These are phyloP conservation scores for Eristalinus sepulchralis DNA, from an alignment of 2,888 invertebrate genomes.

Conservation along the genomic window DNA sequence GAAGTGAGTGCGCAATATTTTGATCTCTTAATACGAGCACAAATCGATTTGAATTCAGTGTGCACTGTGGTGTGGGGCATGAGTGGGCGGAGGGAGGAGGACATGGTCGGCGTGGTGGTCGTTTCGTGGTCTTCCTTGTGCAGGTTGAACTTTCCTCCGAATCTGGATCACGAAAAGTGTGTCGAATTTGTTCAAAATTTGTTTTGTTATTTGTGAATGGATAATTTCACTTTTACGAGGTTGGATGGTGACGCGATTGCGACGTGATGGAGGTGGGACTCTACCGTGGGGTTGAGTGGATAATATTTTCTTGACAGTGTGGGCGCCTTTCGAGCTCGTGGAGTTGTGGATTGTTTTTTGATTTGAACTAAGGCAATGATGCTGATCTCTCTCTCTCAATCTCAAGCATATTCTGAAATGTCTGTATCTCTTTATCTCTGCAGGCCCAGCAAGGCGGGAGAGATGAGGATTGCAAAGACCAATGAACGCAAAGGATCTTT, in stretches of 20 bases:
- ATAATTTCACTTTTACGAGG: not conserved
- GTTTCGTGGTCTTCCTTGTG: constrained; percentile 6
- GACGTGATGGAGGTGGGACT: not conserved
- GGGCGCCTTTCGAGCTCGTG: too few relatives aligned
- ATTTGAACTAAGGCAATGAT: too few relatives aligned
- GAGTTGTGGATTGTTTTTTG: too few relatives aligned
- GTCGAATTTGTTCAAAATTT: not conserved
- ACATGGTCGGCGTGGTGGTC: not conserved
- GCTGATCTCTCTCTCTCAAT: too few relatives aligned
- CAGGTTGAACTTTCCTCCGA: not conserved
- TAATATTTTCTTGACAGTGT: too few relatives aligned
- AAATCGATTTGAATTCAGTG: constrained; percentile 18
- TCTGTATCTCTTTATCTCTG: too few relatives aligned
- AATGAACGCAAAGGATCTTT: too few relatives aligned
- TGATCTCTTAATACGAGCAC: constrained; percentile 50
- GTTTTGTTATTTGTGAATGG: not conserved
- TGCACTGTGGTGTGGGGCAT: not conserved
- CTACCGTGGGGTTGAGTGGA: not conserved
- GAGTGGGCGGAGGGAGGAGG: not conserved
- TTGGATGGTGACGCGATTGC: not conserved
- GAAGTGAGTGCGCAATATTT: constrained; percentile 43
- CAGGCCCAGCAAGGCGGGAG: too few relatives aligned
- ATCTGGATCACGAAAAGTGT: constrained; percentile 17
- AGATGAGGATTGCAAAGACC: too few relatives aligned
- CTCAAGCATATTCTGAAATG: too few relatives aligned